Evolutionary conservation across 2,113 vertebrate genomes (phyloP).

Genomic region (Bucco capensis): DNA sequence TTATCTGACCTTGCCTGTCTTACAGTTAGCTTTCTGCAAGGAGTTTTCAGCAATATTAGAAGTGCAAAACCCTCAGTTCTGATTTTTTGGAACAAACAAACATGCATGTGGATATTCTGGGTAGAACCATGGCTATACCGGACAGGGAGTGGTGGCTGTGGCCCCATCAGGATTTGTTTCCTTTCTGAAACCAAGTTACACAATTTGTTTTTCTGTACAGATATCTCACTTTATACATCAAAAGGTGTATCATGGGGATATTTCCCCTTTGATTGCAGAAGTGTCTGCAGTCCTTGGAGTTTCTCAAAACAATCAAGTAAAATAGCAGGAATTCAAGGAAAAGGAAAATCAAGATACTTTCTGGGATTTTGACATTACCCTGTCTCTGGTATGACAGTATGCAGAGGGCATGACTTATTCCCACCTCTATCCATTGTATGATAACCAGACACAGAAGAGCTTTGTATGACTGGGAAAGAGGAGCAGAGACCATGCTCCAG

Average conservation of each 20-base stretch:
- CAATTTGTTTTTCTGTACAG: background rate
- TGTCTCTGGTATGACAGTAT: background rate
- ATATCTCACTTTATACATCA: background rate
- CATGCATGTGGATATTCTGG: background rate
- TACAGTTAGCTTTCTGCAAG: background rate
- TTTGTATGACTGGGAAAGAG: background rate
- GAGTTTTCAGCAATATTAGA: background rate
- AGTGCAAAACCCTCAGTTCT: background rate
- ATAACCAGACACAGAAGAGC: background rate
- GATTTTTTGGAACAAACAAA: background rate
- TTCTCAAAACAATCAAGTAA: background rate
- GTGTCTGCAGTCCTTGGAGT: background rate
- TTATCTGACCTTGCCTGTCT: conserved; percentile 37
- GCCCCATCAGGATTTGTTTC: background rate
- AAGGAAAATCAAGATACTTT: background rate
- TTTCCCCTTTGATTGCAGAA: background rate
- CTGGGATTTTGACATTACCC: background rate
- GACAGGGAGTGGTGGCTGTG: background rate
- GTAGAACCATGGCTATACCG: background rate
- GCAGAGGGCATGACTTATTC: background rate
- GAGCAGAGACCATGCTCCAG: background rate
- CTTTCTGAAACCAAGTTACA: background rate
- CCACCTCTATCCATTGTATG: background rate
- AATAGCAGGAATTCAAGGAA: background rate
- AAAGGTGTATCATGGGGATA: background rate